Percentiles rank a stretch among this genome's conserved stretches.
phyloP scores from a whole-genome alignment of 2,888 invertebrate genomes.

The Ophioninae sp. region DNA sequence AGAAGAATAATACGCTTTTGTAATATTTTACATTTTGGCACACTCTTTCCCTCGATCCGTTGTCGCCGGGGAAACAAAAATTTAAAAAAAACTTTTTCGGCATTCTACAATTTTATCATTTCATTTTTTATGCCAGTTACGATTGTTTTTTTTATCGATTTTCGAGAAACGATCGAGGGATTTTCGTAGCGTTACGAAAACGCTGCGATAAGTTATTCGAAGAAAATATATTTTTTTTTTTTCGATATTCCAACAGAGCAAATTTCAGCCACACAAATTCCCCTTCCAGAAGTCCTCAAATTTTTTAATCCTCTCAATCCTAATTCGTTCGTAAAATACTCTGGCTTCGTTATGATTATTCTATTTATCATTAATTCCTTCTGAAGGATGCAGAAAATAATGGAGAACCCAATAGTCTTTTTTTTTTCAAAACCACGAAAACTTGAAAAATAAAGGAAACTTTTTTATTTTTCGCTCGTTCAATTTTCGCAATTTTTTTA shows the following conservation, averaged over 20 bases:
- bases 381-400: conserved; percentile 23
- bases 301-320: neutral
- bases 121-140: neutral
- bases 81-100: conserved; percentile 13
- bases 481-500: no score
- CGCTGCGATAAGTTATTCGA: neutral
- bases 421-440: neutral
- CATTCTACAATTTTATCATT: neutral
- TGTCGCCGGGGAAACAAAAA: conserved; percentile 24
- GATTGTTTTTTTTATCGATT: neutral
- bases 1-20: conserved; percentile 36
- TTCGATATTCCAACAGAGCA: neutral
- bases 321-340: neutral
- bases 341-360: conserved; percentile 22
- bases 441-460: no score
- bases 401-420: neutral
- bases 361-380: neutral
- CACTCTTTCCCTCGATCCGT: conserved; percentile 24
- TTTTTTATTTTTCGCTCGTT: no score
- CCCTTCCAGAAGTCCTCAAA: neutral
- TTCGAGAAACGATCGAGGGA: neutral
- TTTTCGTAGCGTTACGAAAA: neutral
- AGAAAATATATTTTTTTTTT: neutral
- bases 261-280: neutral
- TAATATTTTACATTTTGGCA: conserved; percentile 44